Evolutionary conservation across 2,797 vertebrate genomes (phyloP).

Genomic region (Gadopsis marmoratus): DNA sequence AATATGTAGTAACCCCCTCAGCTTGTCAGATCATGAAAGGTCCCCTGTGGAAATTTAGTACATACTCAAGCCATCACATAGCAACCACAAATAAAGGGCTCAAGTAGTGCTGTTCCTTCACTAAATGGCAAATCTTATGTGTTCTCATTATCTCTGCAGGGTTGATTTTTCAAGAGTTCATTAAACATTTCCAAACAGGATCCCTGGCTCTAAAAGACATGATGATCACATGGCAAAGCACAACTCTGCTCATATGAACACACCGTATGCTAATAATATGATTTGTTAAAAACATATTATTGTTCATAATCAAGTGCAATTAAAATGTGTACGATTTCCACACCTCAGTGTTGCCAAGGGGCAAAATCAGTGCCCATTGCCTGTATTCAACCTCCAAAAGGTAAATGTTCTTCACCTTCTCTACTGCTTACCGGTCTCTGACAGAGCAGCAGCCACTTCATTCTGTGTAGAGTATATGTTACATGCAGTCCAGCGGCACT

Average conservation of each 20-base stretch:
- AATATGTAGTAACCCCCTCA: conserved; percentile 22
- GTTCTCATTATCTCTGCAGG: conserved; percentile 48
- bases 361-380: not conserved
- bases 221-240: conserved; percentile 11
- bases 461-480: conserved; percentile 98
- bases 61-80: conserved; percentile 55
- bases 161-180: conserved; percentile 28
- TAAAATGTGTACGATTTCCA: conserved; percentile 15
- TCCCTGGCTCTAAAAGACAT: conserved; percentile 41
- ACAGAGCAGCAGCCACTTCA: conserved; percentile 93
- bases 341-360: not conserved
- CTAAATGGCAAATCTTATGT: conserved; percentile 48
- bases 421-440: conserved; percentile 88
- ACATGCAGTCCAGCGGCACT: conserved; percentile 97
- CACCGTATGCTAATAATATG: not conserved
- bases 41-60: conserved; percentile 44
- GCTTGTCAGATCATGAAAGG: conserved; percentile 45
- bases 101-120: conserved; percentile 27
- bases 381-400: not conserved
- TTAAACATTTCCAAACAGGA: conserved; percentile 50
- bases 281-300: not conserved
- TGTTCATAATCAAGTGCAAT: not conserved
- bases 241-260: conserved; percentile 8
- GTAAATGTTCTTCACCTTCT: not conserved
- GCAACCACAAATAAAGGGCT: conserved; percentile 66